Evolutionary conservation across 2,797 vertebrate genomes (phyloP).

Genomic region (Dendrocincla fuliginosa): DNA sequence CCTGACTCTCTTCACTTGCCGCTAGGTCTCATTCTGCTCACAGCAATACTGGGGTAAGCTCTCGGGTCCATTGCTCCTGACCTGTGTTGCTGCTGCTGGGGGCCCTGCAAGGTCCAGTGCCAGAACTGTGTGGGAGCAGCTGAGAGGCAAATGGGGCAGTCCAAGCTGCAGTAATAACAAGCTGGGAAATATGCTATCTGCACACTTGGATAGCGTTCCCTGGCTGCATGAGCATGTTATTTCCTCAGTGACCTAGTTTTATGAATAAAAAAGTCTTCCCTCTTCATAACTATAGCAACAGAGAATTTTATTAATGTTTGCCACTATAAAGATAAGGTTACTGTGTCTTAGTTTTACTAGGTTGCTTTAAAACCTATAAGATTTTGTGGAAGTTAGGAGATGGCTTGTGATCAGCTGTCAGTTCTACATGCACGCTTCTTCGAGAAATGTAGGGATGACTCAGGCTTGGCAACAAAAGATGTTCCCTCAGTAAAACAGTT

Average conservation of each 20-base stretch:
- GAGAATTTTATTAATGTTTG: slow-evolving; percentile 24
- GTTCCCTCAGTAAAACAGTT: slow-evolving; percentile 51
- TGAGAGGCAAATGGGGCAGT: neutral
- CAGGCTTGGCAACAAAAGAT: slow-evolving; percentile 66
- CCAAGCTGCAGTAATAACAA: neutral
- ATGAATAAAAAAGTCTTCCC: neutral
- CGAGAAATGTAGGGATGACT: slow-evolving; percentile 50
- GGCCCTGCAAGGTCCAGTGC: neutral
- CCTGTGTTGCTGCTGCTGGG: fast-evolving
- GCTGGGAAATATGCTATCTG: neutral
- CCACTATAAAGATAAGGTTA: slow-evolving; percentile 24
- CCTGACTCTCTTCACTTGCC: neutral
- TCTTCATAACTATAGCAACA: neutral
- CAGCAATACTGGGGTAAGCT: neutral
- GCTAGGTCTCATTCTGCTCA: neutral
- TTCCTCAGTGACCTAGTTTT: slow-evolving; percentile 30
- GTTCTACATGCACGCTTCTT: slow-evolving; percentile 15
- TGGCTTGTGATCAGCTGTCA: slow-evolving; percentile 53
- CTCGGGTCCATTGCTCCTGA: fast-evolving
- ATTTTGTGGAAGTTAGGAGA: neutral
- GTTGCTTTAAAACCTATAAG: slow-evolving; percentile 36
- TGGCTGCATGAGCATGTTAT: neutral
- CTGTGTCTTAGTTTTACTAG: slow-evolving; percentile 51
- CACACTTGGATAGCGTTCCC: neutral
- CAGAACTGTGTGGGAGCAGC: neutral